A percentile compares a stretch with the other conserved stretches of the same genome.
These are phyloP conservation scores for Monodelphis domestica DNA, from an alignment of 2,797 vertebrate genomes.

Conservation along the genomic window DNA sequence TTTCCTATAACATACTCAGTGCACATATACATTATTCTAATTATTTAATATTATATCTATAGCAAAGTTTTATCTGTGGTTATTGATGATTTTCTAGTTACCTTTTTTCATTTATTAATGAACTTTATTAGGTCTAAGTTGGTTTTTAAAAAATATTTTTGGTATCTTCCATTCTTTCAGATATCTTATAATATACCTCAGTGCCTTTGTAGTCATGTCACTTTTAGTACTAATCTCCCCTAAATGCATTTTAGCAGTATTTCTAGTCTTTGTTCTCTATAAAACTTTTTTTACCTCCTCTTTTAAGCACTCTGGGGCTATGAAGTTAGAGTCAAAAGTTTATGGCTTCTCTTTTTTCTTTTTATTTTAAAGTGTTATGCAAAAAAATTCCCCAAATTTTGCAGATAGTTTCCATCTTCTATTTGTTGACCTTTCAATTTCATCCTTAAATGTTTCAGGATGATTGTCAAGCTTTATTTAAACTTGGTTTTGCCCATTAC, in stretches of 20 bases:
- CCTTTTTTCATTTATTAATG: too few species aligned
- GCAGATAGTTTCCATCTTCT: neutral
- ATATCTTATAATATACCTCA: neutral
- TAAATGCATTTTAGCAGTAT: neutral
- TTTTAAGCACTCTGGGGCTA: neutral
- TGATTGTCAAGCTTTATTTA: neutral
- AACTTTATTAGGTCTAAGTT: too few species aligned
- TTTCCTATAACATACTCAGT: too few species aligned
- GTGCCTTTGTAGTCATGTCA: neutral
- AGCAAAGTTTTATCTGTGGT: too few species aligned
- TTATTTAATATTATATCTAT: too few species aligned
- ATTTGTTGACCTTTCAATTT: neutral
- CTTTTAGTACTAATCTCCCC: too few species aligned
- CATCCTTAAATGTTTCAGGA: neutral
- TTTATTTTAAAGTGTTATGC: too few species aligned
- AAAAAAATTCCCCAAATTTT: neutral
- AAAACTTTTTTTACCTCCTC: neutral
- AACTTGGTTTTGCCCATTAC: neutral
- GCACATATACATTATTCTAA: too few species aligned
- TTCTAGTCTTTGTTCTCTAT: neutral
- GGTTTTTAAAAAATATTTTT: too few species aligned
- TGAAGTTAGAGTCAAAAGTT: neutral
- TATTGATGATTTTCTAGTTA: too few species aligned
- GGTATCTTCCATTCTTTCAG: neutral
- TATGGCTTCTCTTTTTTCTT: neutral